Evolutionary conservation across 2,113 vertebrate species (phyloP).

Genomic region (Globicephala melas): DNA sequence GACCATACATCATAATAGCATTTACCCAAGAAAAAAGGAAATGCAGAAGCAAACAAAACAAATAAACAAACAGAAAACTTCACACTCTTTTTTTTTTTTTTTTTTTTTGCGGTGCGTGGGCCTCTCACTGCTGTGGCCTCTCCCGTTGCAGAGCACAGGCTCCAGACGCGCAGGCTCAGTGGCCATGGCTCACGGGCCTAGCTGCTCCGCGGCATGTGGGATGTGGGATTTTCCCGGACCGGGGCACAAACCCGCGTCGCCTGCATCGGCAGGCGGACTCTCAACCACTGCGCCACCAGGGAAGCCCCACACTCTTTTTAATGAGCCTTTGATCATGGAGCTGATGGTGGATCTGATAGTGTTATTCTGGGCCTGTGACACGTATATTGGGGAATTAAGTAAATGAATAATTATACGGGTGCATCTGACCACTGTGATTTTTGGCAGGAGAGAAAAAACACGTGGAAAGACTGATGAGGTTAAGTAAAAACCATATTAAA

Average conservation of each 20-base stretch:
- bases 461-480: background rate
- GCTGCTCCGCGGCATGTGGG: too few species aligned
- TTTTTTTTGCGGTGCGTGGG: too few species aligned
- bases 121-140: too few species aligned
- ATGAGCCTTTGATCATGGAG: background rate
- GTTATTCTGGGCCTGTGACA: background rate
- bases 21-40: background rate
- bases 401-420: background rate
- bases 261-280: too few species aligned
- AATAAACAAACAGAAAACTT: background rate
- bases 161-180: too few species aligned
- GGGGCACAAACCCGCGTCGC: too few species aligned
- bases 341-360: rapidly evolving
- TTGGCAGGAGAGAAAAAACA: background rate
- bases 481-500: background rate
- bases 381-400: background rate
- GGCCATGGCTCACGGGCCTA: too few species aligned
- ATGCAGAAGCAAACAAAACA: background rate
- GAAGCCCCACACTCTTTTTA: background rate
- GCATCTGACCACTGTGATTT: background rate
- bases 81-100: background rate
- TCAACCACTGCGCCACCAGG: too few species aligned
- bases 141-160: too few species aligned
- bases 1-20: background rate
- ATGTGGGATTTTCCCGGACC: too few species aligned